These are phyloP conservation scores for Coenonympha glycerion DNA, from an alignment of 2,888 invertebrate genomes.

Conservation along the genomic window DNA sequence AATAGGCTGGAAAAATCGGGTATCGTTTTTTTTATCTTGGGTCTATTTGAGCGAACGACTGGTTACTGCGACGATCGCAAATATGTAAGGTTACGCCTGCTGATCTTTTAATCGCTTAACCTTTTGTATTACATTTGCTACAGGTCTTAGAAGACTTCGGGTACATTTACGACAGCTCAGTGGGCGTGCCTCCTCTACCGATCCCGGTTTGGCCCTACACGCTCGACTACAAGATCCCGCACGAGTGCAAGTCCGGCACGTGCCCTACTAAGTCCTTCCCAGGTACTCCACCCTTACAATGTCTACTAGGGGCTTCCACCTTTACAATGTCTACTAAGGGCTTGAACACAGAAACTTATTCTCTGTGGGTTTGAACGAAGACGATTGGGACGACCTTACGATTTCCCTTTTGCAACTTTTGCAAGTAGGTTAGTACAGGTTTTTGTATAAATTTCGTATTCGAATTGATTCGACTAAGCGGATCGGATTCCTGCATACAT, in stretches of 20 bases:
- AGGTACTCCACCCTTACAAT: conserved; percentile 65
- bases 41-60: too few relatives aligned
- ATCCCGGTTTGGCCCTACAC: conserved; percentile 96
- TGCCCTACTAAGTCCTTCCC: conserved; percentile 93
- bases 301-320: too few relatives aligned
- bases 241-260: conserved; percentile 94
- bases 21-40: too few relatives aligned
- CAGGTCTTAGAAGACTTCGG: conserved; percentile 94
- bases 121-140: background rate
- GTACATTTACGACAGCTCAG: conserved; percentile 94
- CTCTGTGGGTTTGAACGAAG: background rate
- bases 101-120: too few relatives aligned
- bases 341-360: background rate
- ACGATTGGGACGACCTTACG: background rate
- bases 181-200: conserved; percentile 87
- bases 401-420: too few relatives aligned
- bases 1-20: too few relatives aligned
- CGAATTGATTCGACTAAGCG: too few relatives aligned
- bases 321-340: background rate
- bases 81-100: too few relatives aligned
- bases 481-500: too few relatives aligned
- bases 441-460: too few relatives aligned
- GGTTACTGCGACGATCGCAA: too few relatives aligned
- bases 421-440: too few relatives aligned
- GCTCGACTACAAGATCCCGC: conserved; percentile 92